Conservation (phyloP, 92 coral and sea anemone species). For the Porites cylindrica region DNA sequence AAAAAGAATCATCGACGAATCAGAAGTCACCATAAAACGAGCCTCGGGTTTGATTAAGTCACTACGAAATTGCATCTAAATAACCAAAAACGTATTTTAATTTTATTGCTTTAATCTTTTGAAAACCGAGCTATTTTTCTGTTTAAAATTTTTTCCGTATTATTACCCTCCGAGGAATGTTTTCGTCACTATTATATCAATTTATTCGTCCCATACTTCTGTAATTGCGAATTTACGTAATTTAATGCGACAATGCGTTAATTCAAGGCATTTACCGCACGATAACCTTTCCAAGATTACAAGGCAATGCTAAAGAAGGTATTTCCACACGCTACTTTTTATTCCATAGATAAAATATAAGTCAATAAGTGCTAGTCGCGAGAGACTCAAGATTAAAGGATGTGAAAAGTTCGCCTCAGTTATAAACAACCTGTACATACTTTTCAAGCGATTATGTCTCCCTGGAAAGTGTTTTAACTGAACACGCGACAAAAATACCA, state of each 20-base stretch:
- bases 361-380: background rate
- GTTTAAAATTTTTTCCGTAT: background rate
- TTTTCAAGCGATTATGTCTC: conserved; percentile 17
- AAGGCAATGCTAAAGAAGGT: too few relatives aligned
- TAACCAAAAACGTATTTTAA: background rate
- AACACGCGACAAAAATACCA: conserved; percentile 4
- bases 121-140: background rate
- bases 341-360: background rate
- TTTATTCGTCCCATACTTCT: background rate
- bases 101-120: background rate
- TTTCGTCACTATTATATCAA: background rate
- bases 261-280: conserved; percentile 1
- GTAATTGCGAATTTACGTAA: conserved; percentile 8
- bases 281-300: background rate
- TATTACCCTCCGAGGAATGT: background rate
- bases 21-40: background rate
- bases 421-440: background rate
- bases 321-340: background rate
- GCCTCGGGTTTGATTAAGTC: background rate
- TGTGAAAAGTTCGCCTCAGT: background rate
- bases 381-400: background rate
- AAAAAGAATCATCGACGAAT: background rate
- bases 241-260: conserved; percentile 8
- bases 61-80: background rate
- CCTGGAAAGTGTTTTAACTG: conserved; percentile 15